Base-by-base conservation (phyloP, 2,113 vertebrate species). In the Xenus cinereus region DNA sequence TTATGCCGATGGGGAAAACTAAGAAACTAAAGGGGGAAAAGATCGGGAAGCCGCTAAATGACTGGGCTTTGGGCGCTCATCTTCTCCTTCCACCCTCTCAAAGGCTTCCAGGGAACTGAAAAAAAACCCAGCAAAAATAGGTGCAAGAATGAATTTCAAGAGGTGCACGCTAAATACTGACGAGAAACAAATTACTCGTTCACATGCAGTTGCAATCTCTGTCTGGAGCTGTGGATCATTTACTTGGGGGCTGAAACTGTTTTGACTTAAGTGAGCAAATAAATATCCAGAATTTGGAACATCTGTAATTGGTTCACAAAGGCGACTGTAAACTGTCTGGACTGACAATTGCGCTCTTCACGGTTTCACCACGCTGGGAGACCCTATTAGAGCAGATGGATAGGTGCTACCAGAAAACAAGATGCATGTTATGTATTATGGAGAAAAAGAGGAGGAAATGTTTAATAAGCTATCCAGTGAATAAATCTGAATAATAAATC, bases 351-450 rank as follows among this genome's bases (percentile, higher is more conserved):
- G 35, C 0, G 3, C n/a, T 84, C 37, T 90, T 92, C 41, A 28
- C 4, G 2, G 60, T 51, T 68, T 81, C 23, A 45, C 45, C n/a
- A 54, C 0, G 0, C 66, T 60, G 57, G 35, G 48, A 89, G 27
- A 50, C 74, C 77, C 74, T 3, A 1, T 32, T 37, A 43, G 74
- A 69, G 32, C 0, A 0, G 87, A 62, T 14, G 32, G 78, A 84
- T n/a, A 91, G 95, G 89, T 94, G 87, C 87, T 90, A 93, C 71
- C 46, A 59, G 53, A 64, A 84, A 73, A 66, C 23, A 76, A 73
- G 57, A 63, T 30, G 63, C 0, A 0, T 43, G 66, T 72, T 82
- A 30, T 2, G 0, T 37, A 24, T 32, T 16, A 51, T 0, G 1
- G 87, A 60, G 48, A 57, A 69, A 84, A 90, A 89, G 66, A 67